Evolutionary conservation across 2,797 vertebrate species (phyloP), one percentile per base, ranked within the genome.

Genomic region (Anguilla pacifica): DNA sequence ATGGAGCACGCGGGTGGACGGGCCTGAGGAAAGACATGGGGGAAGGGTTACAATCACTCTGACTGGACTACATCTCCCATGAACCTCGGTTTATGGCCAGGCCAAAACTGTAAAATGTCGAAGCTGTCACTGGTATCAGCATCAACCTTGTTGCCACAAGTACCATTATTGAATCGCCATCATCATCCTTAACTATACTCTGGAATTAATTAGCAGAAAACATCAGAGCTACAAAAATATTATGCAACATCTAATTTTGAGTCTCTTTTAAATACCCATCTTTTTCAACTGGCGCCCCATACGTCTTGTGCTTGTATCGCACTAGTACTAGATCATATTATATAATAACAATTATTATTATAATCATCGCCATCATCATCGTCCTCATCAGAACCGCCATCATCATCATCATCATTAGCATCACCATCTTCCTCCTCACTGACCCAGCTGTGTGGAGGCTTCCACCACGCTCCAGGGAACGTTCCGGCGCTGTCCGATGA

Each of bases 401-500:
- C 17, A 84, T 53, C 46, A 28, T 10, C 13, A 64, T 86, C 28
- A 28, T 49, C 19, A 17, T 59, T 15, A 22, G 6, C 84, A 59
- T 11, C 22, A 51, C 74, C 59, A 49, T 35, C 49, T 17, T 49
- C 7, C 22, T 64, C 19, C 6, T 35, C 85, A 64, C 89, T 31
- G 94, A 99, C 98, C 98, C 15, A 98, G 96, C 93, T 99, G 98
- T 0, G 98, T 98, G 19, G 98, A 99, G 0, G 98, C 97, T 93
- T 99, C 98, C 88, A 97, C 97, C 86, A 99, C 94, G 0, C 97
- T 99, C 98, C 98, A 99, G 0, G 98, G 97, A 89, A 96, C 95
- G 92, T 98, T 99, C 64, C 97, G 97, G 1, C 98, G 96, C 91
- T 99, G 98, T 0, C 98, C 98, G 0, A 99, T 96, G 92, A 99